Percentiles rank a stretch among this genome's conserved stretches.
Conservation (phyloP, 2,113 vertebrate genomes). For the Bettongia penicillata region DNA sequence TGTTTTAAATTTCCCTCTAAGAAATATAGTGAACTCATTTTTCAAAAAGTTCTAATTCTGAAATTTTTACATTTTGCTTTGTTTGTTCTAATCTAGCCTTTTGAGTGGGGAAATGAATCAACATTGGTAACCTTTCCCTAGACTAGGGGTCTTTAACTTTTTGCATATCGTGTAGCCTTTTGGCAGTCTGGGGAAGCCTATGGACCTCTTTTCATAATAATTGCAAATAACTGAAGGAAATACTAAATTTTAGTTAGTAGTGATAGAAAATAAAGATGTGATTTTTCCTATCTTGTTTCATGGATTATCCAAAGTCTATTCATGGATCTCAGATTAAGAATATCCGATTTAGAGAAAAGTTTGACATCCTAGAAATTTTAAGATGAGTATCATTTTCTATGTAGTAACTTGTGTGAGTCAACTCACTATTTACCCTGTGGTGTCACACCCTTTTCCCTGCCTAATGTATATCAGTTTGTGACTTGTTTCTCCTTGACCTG, state of each 20-base stretch:
- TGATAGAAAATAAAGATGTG: not conserved
- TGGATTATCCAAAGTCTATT: not conserved
- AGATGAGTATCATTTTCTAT: not conserved
- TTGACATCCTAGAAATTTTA: not conserved
- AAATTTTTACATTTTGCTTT: not conserved
- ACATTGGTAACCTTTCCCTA: not conserved
- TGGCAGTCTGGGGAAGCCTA: not conserved
- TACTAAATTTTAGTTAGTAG: not conserved
- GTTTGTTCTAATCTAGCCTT: not conserved
- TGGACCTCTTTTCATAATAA: not conserved
- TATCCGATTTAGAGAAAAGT: not conserved
- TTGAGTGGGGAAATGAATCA: not conserved
- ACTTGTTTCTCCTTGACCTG: not conserved
- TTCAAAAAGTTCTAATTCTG: not conserved
- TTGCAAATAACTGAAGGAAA: not conserved
- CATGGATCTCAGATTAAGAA: not conserved
- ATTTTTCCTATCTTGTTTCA: not conserved
- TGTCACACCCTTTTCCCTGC: not conserved
- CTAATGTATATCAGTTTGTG: not conserved
- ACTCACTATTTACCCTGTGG: not conserved
- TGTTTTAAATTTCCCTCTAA: not conserved
- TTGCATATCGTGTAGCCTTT: not conserved
- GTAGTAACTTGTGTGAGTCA: not conserved
- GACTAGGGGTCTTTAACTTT: not conserved
- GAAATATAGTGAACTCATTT: conserved; percentile 4